Base-by-base conservation (phyloP, 2,113 vertebrate genomes). In the Ochotona curzoniae region DNA sequence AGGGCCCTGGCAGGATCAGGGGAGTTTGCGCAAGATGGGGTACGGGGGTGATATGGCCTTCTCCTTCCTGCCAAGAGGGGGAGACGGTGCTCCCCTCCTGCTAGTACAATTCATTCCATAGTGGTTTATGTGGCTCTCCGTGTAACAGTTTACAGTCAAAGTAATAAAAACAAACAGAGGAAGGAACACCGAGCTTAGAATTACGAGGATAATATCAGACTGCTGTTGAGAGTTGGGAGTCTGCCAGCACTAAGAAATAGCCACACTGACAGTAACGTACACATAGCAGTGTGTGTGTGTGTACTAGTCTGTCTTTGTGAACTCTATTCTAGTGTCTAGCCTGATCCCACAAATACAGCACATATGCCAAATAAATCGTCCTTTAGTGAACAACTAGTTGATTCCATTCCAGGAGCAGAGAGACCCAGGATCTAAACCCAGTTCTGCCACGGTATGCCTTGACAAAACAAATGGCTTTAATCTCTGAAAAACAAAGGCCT, bases 371-470 rank as follows among this genome's bases (percentile, higher is more conserved):
- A 8, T 28, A 30, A 78, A n/a, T 18, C 49, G 15, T 2, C 5
- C 44, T 8, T 63, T 51, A 26, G 7, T 7, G 32, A 18, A 69
- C 4, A 57, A 47, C 51, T 5, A 15, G 14, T 75, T 69, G 23
- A 70, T 49, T 74, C 78, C 66, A 80, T 18, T 74, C 32, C 23
- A 64, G 47, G 78, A 51, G 26, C 64, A 89, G 67, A 89, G n/a
- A 75, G 5, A 78, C 15, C 13, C 20, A 5, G 66, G 15, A 9
- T 64, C 14, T 70, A 35, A 87, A 44, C 13, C 49, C 73, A 57
- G 26, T 35, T 61, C 11, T 60, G 7, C 44, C 51, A 30, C 10
- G n/a, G 8, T 10, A 2, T 14, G 38, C 51, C 44, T 67, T 63
- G 13, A 61, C 8, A 63, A 79, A 87, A 44, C 38, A 44, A 44